Evolutionary conservation across 2,888 invertebrate genomes (phyloP).

Genomic region (Harpagoxenus sublaevis): DNA sequence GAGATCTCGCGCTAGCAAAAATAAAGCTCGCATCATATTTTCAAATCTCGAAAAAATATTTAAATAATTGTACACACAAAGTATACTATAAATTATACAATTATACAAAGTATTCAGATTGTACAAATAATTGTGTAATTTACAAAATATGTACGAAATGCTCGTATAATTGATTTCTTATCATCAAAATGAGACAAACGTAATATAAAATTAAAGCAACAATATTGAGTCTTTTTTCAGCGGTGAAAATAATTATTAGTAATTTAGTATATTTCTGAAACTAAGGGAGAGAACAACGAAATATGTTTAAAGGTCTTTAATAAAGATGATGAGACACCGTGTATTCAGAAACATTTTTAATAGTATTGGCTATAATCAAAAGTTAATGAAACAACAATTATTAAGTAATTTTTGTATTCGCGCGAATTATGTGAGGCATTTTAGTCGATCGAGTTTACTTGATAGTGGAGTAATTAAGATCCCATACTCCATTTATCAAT

Average conservation of each 20-base stretch:
- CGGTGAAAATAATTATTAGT: not conserved
- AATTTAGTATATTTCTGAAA: not conserved
- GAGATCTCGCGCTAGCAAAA: not conserved
- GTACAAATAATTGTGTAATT: not conserved
- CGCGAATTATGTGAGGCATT: not conserved
- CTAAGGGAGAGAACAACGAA: not conserved
- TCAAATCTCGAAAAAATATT: not conserved
- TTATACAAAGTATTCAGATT: not conserved
- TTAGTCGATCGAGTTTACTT: constrained; percentile 7
- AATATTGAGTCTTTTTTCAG: too few relatives aligned
- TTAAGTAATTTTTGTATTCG: constrained; percentile 8
- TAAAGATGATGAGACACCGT: not conserved
- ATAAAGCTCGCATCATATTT: not conserved
- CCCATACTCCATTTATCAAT: constrained; percentile 13
- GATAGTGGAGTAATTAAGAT: constrained; percentile 26
- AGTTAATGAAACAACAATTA: not conserved
- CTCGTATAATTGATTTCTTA: not conserved
- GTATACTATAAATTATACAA: not conserved
- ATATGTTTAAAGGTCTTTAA: not conserved
- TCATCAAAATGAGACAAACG: not conserved
- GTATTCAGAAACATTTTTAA: not conserved
- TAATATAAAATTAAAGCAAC: not conserved
- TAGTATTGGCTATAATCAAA: not conserved
- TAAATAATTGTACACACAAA: not conserved
- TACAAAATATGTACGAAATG: not conserved